Percentiles rank a stretch among this genome's conserved stretches.
phyloP scores from a whole-genome alignment of 2,888 invertebrate genomes.

The Dasypogon diadema region DNA sequence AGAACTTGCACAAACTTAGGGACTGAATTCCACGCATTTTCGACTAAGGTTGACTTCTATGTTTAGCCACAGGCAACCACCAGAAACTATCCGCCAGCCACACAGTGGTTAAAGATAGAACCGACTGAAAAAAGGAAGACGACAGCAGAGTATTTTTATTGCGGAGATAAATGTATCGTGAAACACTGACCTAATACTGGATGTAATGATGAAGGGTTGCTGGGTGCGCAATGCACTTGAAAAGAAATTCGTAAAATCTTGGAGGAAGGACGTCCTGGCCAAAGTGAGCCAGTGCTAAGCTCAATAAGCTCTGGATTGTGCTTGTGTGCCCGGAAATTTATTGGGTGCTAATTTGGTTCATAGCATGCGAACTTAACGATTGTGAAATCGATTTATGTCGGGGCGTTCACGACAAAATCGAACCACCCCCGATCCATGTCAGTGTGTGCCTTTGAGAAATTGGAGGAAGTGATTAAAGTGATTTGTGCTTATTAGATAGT shows the following conservation, averaged over 20 bases:
- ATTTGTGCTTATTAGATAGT: conserved; percentile 25
- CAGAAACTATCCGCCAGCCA: background rate
- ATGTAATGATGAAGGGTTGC: background rate
- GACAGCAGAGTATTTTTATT: background rate
- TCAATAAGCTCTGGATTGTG: background rate
- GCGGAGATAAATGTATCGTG: background rate
- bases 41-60: conserved; percentile 14
- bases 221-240: background rate
- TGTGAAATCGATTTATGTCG: conserved; percentile 19
- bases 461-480: conserved; percentile 18
- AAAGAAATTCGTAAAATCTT: background rate
- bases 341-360: conserved; percentile 20
- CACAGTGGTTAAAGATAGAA: background rate
- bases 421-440: background rate
- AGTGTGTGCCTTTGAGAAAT: background rate
- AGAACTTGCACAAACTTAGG: background rate
- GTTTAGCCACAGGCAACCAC: conserved; percentile 5
- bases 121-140: background rate
- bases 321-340: conserved; percentile 2
- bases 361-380: conserved; percentile 19
- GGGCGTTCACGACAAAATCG: background rate
- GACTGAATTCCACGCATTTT: conserved; percentile 14
- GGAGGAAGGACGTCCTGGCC: background rate
- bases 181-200: conserved; percentile 1
- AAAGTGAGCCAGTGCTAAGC: background rate